Evolutionary conservation across 2,888 invertebrate genomes (phyloP).

Genomic region (Andrena dorsata): DNA sequence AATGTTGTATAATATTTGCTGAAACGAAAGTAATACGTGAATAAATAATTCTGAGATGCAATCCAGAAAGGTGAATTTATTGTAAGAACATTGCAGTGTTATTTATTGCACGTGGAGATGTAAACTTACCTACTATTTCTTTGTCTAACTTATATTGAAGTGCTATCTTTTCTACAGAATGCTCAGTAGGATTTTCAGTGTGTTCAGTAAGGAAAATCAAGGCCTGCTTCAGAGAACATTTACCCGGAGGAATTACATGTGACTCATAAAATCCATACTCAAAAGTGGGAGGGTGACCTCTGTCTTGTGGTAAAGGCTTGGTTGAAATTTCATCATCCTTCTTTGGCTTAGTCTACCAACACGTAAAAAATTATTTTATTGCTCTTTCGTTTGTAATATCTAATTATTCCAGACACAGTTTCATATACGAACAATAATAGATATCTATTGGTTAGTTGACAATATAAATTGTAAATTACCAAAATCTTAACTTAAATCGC

Average conservation of each 20-base stretch:
- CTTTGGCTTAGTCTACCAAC: neutral
- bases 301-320: conserved; percentile 88
- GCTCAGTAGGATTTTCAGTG: conserved; percentile 87
- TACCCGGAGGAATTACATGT: conserved; percentile 87
- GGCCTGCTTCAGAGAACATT: conserved; percentile 88
- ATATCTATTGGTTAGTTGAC: neutral
- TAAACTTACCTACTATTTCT: conserved; percentile 87
- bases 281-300: conserved; percentile 85
- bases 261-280: conserved; percentile 91
- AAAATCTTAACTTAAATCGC: neutral
- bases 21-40: conserved; percentile 27
- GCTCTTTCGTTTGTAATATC: neutral
- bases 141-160: conserved; percentile 89
- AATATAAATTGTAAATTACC: neutral
- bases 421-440: neutral
- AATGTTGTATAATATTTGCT: conserved; percentile 56
- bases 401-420: neutral
- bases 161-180: conserved; percentile 88
- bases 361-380: neutral
- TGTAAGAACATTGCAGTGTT: neutral
- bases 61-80: neutral
- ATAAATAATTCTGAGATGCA: neutral
- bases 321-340: conserved; percentile 68
- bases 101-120: neutral
- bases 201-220: conserved; percentile 89